A percentile compares a stretch with the other conserved stretches of the same genome.
phyloP scores from a whole-genome alignment of 1,140 invertebrate genomes.

The Batillaria attramentaria region DNA sequence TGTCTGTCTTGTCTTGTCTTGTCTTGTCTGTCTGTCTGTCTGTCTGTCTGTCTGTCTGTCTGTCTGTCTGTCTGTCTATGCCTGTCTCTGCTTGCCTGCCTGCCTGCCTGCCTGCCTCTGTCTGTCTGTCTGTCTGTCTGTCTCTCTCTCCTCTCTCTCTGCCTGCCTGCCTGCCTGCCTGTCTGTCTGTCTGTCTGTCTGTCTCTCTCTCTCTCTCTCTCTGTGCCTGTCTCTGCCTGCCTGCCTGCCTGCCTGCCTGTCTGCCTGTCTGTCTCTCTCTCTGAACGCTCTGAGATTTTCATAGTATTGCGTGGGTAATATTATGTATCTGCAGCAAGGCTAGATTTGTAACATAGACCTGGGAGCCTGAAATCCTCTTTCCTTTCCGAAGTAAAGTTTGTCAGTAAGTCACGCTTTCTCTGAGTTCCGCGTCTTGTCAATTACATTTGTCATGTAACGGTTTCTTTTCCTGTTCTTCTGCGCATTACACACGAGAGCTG shows the following conservation, averaged over 20 bases:
- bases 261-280: background rate
- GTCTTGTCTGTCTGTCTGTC: conserved; percentile 16
- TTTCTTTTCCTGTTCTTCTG: too few species aligned
- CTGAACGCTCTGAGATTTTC: too few species aligned
- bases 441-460: too few species aligned
- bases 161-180: background rate
- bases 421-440: too few species aligned
- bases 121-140: background rate
- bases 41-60: conserved; percentile 1
- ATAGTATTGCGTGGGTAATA: too few species aligned
- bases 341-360: too few species aligned
- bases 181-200: background rate
- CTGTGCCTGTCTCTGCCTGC: background rate
- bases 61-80: conserved; percentile 1
- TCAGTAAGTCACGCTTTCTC: too few species aligned
- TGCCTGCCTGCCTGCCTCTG: background rate
- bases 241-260: background rate
- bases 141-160: background rate
- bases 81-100: background rate
- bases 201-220: conserved; percentile 4
- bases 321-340: too few species aligned
- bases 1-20: background rate
- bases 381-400: too few species aligned
- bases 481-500: too few species aligned
- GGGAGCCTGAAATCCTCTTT: too few species aligned